These are phyloP conservation scores for Epinotia brunnichana DNA, from an alignment of 2,888 invertebrate species.

Conservation along the genomic window DNA sequence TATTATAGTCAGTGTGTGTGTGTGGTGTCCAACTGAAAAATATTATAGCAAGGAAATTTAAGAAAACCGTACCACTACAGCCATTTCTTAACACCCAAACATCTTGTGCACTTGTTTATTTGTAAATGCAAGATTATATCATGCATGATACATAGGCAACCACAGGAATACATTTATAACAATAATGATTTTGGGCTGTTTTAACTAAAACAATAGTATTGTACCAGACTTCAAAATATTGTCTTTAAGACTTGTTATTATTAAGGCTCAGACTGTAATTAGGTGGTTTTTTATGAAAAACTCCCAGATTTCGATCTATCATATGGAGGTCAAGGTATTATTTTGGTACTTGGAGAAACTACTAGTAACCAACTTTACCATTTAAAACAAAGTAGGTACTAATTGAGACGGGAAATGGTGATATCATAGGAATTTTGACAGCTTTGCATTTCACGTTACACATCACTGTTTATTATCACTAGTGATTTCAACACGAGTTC, in stretches of 20 bases:
- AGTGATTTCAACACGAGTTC: conserved; percentile 2
- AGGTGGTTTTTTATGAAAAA: not conserved
- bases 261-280: not conserved
- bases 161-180: no score
- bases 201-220: not conserved
- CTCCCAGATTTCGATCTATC: not conserved
- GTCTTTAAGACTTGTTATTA: not conserved
- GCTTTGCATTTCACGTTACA: conserved; percentile 2
- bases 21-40: no score
- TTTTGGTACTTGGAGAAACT: not conserved
- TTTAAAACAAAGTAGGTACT: not conserved
- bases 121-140: no score
- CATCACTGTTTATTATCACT: conserved; percentile 41
- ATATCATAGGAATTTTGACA: conserved; percentile 18
- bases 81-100: no score
- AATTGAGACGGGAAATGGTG: not conserved
- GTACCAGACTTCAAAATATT: not conserved
- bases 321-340: not conserved
- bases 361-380: not conserved
- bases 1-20: no score
- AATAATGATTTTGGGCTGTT: not conserved
- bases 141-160: no score
- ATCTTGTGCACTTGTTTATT: no score
- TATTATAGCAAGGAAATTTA: no score
- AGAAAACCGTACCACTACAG: no score